Evolutionary conservation across 2,888 invertebrate genomes (phyloP), one percentile per base, ranked within the genome.

Genomic region (Ceramica pisi): DNA sequence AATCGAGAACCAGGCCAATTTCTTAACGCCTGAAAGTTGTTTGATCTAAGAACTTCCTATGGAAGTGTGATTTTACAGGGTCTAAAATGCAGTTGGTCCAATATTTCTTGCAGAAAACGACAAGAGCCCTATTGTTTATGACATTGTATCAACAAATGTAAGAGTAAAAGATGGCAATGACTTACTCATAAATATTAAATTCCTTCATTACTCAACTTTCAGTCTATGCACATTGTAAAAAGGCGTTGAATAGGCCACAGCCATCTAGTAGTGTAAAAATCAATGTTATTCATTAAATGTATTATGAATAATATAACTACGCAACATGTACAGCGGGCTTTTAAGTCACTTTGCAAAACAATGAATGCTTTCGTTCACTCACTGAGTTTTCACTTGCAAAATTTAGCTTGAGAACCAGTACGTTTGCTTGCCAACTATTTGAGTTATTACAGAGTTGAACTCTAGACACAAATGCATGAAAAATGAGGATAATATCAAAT

Each of bases 301-400:
- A 41, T 2, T 14, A 14, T 41, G 14, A 41, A 10, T n/a, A n/a
- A 14, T 2, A n/a, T 12, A 2, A 7, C 14, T 12, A 0, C 2
- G n/a, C 6, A 10, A 57, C 31, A 57, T 85, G 73, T 83, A 81
- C 71, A 78, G 65, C 81, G 67, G 71, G 78, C 83, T 86, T 84
- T 59, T 9, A 68, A 65, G 59, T 75, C 82, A 80, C 80, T 59
- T 50, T 74, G 82, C 84, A 81, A 82, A 62, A 62, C n/a, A 57
- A 64, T 48, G 0, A 73, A 71, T 76, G 81, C 83, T 86, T 81
- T 71, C 66, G 65, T 77, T 71, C 82, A 87, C 86, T 66, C 53
- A 69, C 67, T 56, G 59, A 68, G 38, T 65, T 76, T 23, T 65
- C 78, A 82, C 78, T 63, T 63, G 78, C 71, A 71, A 69, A 55